Evolutionary conservation across 2,797 vertebrate species (phyloP), one percentile per base, ranked within the genome.

Genomic region (Hypotaenidia philippensis): DNA sequence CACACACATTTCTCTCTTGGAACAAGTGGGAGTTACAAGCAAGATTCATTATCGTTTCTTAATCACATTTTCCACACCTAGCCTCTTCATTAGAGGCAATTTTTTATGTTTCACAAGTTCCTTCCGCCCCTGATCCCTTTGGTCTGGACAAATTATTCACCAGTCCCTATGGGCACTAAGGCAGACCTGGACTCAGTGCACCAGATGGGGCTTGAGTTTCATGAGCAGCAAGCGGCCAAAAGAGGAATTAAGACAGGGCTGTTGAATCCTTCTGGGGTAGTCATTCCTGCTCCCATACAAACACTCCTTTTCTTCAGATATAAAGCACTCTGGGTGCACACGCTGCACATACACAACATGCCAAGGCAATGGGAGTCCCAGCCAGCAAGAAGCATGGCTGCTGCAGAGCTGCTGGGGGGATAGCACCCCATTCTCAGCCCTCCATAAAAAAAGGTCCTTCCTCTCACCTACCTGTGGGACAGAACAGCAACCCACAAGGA

Each of bases 61-160:
- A 71, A 90, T 57, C 63, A 22, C 5, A 7, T n/a, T 87, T 87
- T 94, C 64, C 84, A 71, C 55, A 44, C 21, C 12, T 23, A 32
- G 68, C 6, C 40, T 85, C 61, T 75, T 91, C 40, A 72, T 44
- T 34, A 89, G 20, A 77, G 26, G 32, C 3, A 25, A 16, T 32
- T 87, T 44, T 69, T 65, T 90, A 2, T 0, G 47, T 83, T 89
- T 41, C 56, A 70, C 49, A 60, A 53, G 44, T 27, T 91, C 11
- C 49, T 68, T 77, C 82, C 5, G 3, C 32, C 5, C 23, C 7
- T 4, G 1, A 5, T 9, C 22, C 23, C 53, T 78, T 63, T 14
- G 9, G 25, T 47, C 50, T 55, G 8, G 41, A 19, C 2, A 7
- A 66, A 64, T 47, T 50, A 63, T 22, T 52, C 25, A 10, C 29